A percentile compares a stretch with the other conserved stretches of the same genome.
phyloP scores from a whole-genome alignment of 2,113 vertebrate species.

The Malurus melanocephalus region DNA sequence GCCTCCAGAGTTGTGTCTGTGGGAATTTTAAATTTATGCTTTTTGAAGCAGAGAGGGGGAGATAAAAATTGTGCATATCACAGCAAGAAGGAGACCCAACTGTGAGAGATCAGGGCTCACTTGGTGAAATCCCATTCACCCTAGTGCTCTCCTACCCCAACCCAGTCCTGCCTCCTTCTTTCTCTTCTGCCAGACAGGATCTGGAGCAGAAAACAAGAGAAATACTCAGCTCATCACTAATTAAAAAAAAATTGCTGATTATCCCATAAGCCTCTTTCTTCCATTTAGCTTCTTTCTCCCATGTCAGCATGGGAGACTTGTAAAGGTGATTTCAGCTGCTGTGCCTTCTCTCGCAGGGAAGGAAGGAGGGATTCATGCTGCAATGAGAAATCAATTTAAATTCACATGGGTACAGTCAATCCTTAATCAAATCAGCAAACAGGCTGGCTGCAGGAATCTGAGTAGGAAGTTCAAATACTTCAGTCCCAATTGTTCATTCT shows the following conservation, averaged over 20 bases:
- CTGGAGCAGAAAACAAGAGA: background rate
- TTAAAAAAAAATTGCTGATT: background rate
- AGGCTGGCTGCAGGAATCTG: background rate
- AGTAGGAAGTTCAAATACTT: conserved; percentile 6
- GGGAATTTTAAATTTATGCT: background rate
- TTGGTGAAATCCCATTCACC: background rate
- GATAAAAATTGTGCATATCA: background rate
- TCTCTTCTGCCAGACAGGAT: background rate
- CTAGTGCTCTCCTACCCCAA: background rate
- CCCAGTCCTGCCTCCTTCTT: background rate
- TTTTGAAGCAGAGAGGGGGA: background rate
- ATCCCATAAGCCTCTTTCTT: background rate
- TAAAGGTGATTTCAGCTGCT: conserved; percentile 2
- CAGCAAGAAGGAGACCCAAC: background rate
- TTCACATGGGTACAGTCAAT: background rate
- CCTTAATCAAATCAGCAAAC: conserved; percentile 18
- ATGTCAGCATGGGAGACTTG: background rate
- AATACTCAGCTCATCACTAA: background rate
- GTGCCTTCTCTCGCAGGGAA: background rate
- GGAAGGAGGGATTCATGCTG: background rate
- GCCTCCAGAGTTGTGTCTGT: background rate
- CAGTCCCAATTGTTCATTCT: background rate
- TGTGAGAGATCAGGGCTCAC: background rate
- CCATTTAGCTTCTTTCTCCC: background rate
- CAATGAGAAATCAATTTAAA: conserved; percentile 42